Evolutionary conservation across 2,888 invertebrate genomes (phyloP), one percentile per base, ranked within the genome.

Genomic region (Litoditis marina): DNA sequence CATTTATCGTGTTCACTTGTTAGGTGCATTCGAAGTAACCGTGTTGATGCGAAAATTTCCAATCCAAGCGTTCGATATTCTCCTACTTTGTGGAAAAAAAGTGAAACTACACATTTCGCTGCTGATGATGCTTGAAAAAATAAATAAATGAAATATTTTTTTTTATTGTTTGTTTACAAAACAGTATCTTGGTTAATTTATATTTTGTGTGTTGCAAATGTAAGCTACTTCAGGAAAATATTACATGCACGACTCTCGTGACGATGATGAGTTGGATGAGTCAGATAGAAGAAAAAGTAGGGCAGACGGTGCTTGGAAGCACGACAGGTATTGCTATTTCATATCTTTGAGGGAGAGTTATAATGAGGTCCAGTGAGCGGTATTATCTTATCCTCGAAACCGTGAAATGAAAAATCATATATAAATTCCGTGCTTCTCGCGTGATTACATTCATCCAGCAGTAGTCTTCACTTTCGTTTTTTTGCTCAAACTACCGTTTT

Each of bases 231-330:
- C 28, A 61, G 61, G 61, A 11, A 22, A 28, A 3, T 62, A 57
- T 39, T 62, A 62, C 50, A 62, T 62, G 62, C 62, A 62, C 32
- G 62, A 62, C 39, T 62, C 62, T 19, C 49, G 62, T 6, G 57
- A 50, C 27, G 62, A 57, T 25, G 54, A 28, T 6, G 57, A 25
- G 11, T n/a, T 36, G 13, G 61, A 30, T 3, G 49, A 49, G 2
- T 19, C 28, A 7, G 54, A 46, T 2, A 7, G 8, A 7, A 54
- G 49, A 27, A 46, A 30, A 28, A 55, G 49, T 22, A 28, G 62
- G 13, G 62, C 62, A 11, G 62, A 62, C 27, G 62, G 62, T 6
- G 11, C 31, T 34, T 62, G 62, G 62, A 49, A 22, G n/a, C 62
- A 62, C 31, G 62, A 62, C 27, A 47, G 62, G 56, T 56, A 3